These are phyloP conservation scores for Colletes collaris DNA, from an alignment of 2,888 invertebrate genomes.

Conservation along the genomic window DNA sequence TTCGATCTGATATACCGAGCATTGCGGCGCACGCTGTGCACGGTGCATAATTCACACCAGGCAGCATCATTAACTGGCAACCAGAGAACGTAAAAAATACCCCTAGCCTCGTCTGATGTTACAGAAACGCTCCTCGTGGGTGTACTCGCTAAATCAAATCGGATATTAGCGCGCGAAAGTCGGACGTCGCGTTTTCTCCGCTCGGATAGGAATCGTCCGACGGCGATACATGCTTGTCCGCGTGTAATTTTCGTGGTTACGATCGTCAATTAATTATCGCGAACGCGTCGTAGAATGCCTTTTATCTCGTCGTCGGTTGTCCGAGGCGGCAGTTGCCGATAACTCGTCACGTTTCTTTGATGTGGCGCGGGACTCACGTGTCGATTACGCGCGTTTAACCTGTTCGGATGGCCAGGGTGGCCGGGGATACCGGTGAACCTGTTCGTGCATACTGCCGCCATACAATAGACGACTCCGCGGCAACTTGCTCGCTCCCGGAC, in stretches of 20 bases:
- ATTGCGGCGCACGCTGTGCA: neutral
- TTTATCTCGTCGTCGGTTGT: slow-evolving; percentile 18
- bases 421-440: slow-evolving; percentile 58
- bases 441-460: slow-evolving; percentile 39
- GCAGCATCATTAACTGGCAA: slow-evolving; percentile 24
- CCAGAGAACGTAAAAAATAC: slow-evolving; percentile 4
- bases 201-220: neutral
- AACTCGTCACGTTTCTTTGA: slow-evolving; percentile 56
- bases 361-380: slow-evolving; percentile 42
- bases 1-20: slow-evolving; percentile 17
- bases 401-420: slow-evolving; percentile 49
- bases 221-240: slow-evolving; percentile 11
- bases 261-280: slow-evolving; percentile 45
- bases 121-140: slow-evolving; percentile 13
- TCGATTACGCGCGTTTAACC: slow-evolving; percentile 61
- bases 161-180: neutral
- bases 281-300: slow-evolving; percentile 10
- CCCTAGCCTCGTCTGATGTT: slow-evolving; percentile 13
- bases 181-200: neutral
- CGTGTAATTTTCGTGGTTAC: slow-evolving; percentile 22
- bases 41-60: slow-evolving; percentile 34
- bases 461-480: slow-evolving; percentile 32
- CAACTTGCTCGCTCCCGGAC: slow-evolving; percentile 59
- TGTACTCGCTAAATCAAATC: slow-evolving; percentile 22
- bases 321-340: slow-evolving; percentile 38